Evolutionary conservation across 2,888 invertebrate genomes (phyloP), one percentile per base, ranked within the genome.

Genomic region (Lottia scabra): DNA sequence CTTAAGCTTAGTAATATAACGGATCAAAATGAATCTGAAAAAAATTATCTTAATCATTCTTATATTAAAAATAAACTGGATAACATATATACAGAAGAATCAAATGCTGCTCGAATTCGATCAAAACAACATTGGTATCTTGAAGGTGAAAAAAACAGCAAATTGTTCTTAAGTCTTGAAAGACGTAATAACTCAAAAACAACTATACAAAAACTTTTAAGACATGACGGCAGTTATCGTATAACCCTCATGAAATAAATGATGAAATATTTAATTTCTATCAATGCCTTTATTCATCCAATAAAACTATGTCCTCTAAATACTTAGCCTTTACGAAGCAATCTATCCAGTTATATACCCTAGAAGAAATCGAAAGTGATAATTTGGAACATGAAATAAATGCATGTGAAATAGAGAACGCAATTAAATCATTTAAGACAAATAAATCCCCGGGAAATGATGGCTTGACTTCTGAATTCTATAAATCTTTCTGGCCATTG

Each of bases 221-320:
- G n/a, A 48, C n/a, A 15, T 15, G 48, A 48, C n/a, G 48, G 48
- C 15, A 48, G 16, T n/a, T 48, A 48, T 48, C n/a, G n/a, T n/a
- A 48, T 48, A 48, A 48, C 15, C 15, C 16, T 48, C 15, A 48
- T n/a, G 48, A 48, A 15, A 48, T 48, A 48, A n/a, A 15, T n/a
- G 16, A 48, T n/a, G 48, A 48, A 48, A 48, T 48, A 48, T 48
- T 48, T n/a, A 48, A 48, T n/a, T 48, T 48, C n/a, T 48, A 48
- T n/a, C 15, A 48, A 48, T 15, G n/a, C 15, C 48, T 48, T n/a
- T 48, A 48, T n/a, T 48, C 48, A 48, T 48, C n/a, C 48, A 48
- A 48, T 48, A 48, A 48, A 48, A 30, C 30, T 30, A 30, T 30
- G 30, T 30, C 30, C 30, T 30, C 30, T 30, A 30, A 30, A 30